Percentiles rank a stretch among this genome's conserved stretches.
Evolutionary conservation across 2,888 invertebrate species (phyloP).

Genomic region (Dryomyza anilis): DNA sequence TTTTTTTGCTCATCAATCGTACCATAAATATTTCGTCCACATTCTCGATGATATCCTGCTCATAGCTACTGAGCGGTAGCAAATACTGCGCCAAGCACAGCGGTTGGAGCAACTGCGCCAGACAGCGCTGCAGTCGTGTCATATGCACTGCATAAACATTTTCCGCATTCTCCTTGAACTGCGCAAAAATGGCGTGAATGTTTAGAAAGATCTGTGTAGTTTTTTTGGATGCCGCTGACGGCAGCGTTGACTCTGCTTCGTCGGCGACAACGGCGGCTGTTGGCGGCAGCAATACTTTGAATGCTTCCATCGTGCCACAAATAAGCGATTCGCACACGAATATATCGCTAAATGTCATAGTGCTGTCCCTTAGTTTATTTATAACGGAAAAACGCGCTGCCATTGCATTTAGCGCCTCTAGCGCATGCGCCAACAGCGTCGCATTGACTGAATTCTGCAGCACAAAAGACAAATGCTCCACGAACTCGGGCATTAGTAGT

Average conservation of each 20-base stretch:
- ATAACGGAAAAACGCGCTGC: slow-evolving; percentile 60
- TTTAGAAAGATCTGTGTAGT: slow-evolving; percentile 60
- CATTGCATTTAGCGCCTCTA: slow-evolving; percentile 68
- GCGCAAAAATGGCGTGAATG: slow-evolving; percentile 57
- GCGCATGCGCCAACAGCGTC: slow-evolving; percentile 65
- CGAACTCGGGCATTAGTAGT: slow-evolving; percentile 62
- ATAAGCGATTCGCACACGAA: slow-evolving; percentile 54
- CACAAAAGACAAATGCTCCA: slow-evolving; percentile 71
- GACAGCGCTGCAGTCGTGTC: slow-evolving; percentile 48
- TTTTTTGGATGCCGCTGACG: slow-evolving; percentile 49
- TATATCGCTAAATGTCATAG: slow-evolving; percentile 44
- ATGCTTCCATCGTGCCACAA: slow-evolving; percentile 56
- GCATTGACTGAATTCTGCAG: slow-evolving; percentile 75
- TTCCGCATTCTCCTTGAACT: slow-evolving; percentile 51
- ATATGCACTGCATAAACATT: slow-evolving; percentile 45
- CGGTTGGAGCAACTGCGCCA: slow-evolving; percentile 53
- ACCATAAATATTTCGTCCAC: slow-evolving; percentile 53
- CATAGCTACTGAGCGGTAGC: slow-evolving; percentile 51
- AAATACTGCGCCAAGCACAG: slow-evolving; percentile 51
- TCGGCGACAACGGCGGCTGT: slow-evolving; percentile 30
- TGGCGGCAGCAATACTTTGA: slow-evolving; percentile 47
- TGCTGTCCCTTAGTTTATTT: not conserved
- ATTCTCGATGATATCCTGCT: slow-evolving; percentile 57
- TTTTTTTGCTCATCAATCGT: slow-evolving; percentile 18
- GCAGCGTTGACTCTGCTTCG: slow-evolving; percentile 34